phyloP scores from a whole-genome alignment of 2,888 invertebrate genomes.

The Polymixis lichenea region DNA sequence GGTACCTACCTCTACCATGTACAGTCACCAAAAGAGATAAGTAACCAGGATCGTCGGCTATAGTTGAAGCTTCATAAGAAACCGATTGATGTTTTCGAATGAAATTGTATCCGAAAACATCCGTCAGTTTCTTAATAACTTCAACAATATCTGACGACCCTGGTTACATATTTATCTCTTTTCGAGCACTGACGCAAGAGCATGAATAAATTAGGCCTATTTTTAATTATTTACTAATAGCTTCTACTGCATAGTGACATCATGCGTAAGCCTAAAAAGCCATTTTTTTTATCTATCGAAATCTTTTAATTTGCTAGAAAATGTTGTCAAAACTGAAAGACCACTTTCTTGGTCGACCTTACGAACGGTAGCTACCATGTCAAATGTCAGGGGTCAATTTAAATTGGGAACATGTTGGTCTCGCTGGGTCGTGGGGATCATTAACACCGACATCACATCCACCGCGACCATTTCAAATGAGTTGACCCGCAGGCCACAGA shows the following conservation, averaged over 20 bases:
- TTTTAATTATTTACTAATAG: too few species aligned
- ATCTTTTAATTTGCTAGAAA: neutral
- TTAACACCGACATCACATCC: constrained; percentile 69
- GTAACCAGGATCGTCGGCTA: too few species aligned
- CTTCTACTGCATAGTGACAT: too few species aligned
- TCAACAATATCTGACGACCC: too few species aligned
- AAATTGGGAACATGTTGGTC: constrained; percentile 62
- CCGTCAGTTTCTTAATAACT: too few species aligned
- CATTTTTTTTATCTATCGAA: neutral
- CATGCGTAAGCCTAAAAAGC: neutral
- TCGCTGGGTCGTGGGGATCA: constrained; percentile 62
- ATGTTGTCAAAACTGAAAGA: neutral
- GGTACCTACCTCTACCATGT: neutral
- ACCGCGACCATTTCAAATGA: constrained; percentile 64
- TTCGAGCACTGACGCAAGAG: too few species aligned
- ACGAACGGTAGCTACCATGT: constrained; percentile 48
- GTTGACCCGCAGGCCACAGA: constrained; percentile 50
- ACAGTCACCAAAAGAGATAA: neutral
- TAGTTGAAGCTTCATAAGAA: too few species aligned
- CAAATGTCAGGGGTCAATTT: constrained; percentile 67
- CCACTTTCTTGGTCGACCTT: constrained; percentile 6
- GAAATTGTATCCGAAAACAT: too few species aligned
- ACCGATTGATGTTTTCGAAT: too few species aligned
- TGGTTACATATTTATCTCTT: too few species aligned
- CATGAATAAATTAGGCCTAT: too few species aligned